These are phyloP conservation scores for Pristiophorus japonicus DNA, from an alignment of 2,113 vertebrate genomes.

Conservation along the genomic window DNA sequence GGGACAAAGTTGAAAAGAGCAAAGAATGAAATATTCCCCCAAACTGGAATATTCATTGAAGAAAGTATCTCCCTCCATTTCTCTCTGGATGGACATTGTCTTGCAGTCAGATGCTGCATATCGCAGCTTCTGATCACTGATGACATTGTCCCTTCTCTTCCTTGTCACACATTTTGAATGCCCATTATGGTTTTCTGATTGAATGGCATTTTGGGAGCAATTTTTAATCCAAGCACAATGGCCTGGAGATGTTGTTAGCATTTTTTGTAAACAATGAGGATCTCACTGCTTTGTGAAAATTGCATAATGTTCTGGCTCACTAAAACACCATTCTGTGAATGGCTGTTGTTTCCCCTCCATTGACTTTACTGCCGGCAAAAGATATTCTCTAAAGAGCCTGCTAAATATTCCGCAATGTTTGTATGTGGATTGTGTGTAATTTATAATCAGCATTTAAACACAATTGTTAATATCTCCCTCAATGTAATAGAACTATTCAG, in stretches of 20 bases:
- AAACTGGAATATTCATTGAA: not conserved
- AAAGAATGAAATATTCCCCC: not conserved
- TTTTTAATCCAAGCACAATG: not conserved
- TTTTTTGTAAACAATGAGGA: not conserved
- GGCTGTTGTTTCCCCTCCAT: not conserved
- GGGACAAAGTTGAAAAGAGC: not conserved
- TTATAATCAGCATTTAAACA: constrained; percentile 34
- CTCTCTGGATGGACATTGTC: not conserved
- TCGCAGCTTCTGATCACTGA: not conserved
- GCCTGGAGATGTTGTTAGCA: not conserved
- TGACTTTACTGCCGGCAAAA: constrained; percentile 2
- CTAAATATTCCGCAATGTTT: constrained; percentile 2
- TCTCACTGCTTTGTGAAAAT: not conserved
- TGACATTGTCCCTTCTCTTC: not conserved
- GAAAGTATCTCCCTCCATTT: not conserved
- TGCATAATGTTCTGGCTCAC: not conserved
- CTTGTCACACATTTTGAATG: not conserved
- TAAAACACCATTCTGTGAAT: not conserved
- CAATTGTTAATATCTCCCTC: constrained; percentile 26
- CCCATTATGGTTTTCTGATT: not conserved
- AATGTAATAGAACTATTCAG: not conserved
- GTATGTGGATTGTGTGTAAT: not conserved
- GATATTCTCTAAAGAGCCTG: not conserved
- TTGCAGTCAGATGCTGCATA: not conserved
- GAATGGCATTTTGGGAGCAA: not conserved